Evolutionary conservation across 2,797 vertebrate species (phyloP).

Genomic region (Psittacula derbiana): DNA sequence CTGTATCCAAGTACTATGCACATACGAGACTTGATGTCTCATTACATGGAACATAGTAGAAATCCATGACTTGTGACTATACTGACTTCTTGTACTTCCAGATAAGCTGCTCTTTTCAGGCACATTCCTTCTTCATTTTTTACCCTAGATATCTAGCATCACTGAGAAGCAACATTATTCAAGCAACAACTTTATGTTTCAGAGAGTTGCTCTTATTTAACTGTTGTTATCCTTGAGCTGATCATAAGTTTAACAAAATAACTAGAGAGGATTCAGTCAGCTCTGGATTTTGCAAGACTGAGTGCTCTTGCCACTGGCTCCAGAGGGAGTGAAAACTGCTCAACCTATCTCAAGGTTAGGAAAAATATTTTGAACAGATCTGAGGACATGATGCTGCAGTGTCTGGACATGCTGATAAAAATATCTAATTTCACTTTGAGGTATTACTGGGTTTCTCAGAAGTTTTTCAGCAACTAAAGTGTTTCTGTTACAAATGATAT

Average conservation of each 20-base stretch:
- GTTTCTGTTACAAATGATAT: neutral
- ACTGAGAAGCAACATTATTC: neutral
- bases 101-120: neutral
- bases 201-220: neutral
- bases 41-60: neutral
- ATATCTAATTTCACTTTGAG: slow-evolving; percentile 36
- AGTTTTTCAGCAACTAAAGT: slow-evolving; percentile 7
- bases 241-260: neutral
- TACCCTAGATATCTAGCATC: neutral
- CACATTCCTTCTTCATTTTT: neutral
- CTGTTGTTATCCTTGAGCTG: neutral
- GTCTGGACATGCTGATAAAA: slow-evolving; percentile 30
- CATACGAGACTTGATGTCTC: neutral
- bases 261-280: neutral
- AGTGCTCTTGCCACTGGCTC: slow-evolving; percentile 18
- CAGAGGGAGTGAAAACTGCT: neutral
- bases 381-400: neutral
- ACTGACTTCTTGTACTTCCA: neutral
- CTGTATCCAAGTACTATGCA: neutral
- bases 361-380: slow-evolving; percentile 46
- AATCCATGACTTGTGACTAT: neutral
- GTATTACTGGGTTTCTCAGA: neutral
- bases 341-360: neutral
- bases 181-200: neutral
- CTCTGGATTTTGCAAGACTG: neutral